phyloP scores from a whole-genome alignment of 1,140 invertebrate species.

The Drosophila nigrodunni region DNA sequence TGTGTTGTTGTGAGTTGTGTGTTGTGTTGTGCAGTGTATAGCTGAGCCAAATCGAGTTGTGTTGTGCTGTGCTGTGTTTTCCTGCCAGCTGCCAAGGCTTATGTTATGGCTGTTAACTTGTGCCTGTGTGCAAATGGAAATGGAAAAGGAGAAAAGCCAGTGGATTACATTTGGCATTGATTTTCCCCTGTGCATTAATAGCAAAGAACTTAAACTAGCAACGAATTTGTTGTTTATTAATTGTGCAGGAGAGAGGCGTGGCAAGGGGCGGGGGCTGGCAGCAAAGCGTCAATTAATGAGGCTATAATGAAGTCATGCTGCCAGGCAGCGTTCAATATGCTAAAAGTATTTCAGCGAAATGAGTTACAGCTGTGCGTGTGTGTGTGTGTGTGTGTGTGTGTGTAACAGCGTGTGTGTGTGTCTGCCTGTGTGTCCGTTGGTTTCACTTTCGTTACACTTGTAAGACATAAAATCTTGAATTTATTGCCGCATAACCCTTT shows the following conservation, averaged over 20 bases:
- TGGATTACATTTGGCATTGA: conserved; percentile 51
- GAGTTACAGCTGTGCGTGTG: background rate
- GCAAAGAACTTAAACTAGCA: conserved; percentile 40
- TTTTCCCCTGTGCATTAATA: conserved; percentile 57
- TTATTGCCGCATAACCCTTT: conserved; percentile 54
- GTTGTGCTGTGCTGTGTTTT: conserved; percentile 18
- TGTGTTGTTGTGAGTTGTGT: no score
- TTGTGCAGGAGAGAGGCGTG: background rate
- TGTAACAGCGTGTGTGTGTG: no score
- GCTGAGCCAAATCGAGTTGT: background rate
- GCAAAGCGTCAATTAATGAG: conserved; percentile 49
- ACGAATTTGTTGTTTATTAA: conserved; percentile 51
- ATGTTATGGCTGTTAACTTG: conserved; percentile 50
- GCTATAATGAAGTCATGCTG: conserved; percentile 51
- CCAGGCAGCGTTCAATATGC: background rate
- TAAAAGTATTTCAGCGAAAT: conserved; percentile 13
- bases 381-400: no score
- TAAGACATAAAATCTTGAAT: conserved; percentile 53
- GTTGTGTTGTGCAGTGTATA: conserved; percentile 2
- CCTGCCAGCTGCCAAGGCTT: conserved; percentile 47
- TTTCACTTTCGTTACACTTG: conserved; percentile 23
- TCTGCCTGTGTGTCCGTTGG: background rate
- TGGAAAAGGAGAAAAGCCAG: background rate
- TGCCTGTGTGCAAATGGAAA: conserved; percentile 23
- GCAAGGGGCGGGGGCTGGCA: background rate